phyloP scores from a whole-genome alignment of 2,888 invertebrate genomes.

The Neocrepidodera transversa region DNA sequence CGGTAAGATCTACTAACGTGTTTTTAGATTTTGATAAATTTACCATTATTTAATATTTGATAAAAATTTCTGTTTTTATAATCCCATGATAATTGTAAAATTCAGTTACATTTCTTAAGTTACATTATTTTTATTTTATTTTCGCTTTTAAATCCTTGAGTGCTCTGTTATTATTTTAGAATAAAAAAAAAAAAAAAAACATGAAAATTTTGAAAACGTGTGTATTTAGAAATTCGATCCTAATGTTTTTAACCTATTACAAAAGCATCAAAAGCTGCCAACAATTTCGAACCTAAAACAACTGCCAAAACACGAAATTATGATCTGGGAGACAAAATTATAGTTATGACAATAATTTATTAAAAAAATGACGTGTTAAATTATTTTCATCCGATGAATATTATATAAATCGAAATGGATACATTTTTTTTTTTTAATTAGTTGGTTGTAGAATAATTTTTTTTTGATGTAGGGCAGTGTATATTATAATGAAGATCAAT shows the following conservation, averaged over 20 bases:
- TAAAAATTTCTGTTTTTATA: too few species aligned
- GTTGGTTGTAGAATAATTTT: too few species aligned
- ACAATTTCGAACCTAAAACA: constrained; percentile 22
- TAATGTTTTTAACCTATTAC: constrained; percentile 29
- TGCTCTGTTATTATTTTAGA: not conserved
- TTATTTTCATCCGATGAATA: too few species aligned
- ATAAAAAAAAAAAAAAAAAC: not conserved
- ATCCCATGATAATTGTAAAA: too few species aligned
- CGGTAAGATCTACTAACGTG: too few species aligned
- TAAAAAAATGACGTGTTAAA: not conserved
- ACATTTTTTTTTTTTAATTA: too few species aligned
- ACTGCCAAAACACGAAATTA: constrained; percentile 24
- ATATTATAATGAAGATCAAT: not conserved
- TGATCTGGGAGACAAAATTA: constrained; percentile 22
- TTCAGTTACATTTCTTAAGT: too few species aligned
- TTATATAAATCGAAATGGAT: too few species aligned
- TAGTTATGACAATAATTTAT: constrained; percentile 3
- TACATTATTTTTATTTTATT: too few species aligned
- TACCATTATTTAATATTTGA: too few species aligned
- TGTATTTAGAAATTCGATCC: constrained; percentile 25
- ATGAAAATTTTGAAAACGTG: constrained; percentile 15
- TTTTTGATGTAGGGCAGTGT: constrained; percentile 1
- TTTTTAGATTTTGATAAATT: too few species aligned
- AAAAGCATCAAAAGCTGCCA: constrained; percentile 19
- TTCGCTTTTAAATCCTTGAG: not conserved